phyloP scores from a whole-genome alignment of 2,888 invertebrate species.

The Chymomyza amoena region DNA sequence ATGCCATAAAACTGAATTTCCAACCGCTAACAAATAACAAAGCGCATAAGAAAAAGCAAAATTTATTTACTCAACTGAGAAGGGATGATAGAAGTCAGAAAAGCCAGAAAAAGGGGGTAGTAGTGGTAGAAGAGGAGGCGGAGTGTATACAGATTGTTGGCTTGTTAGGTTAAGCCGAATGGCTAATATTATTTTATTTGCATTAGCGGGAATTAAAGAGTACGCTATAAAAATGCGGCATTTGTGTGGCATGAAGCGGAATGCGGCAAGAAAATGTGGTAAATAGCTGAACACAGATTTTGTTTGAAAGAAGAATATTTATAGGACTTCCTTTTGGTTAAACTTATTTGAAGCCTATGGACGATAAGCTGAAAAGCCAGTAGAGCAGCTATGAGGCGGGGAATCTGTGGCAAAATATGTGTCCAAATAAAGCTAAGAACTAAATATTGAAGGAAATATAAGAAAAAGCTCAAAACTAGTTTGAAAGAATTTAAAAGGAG shows the following conservation, averaged over 20 bases:
- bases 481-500: too few relatives aligned
- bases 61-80: neutral
- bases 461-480: too few relatives aligned
- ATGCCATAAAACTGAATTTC: constrained; percentile 16
- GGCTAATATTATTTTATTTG: neutral
- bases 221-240: neutral
- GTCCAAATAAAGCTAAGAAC: too few relatives aligned
- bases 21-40: constrained; percentile 21
- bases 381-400: too few relatives aligned
- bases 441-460: too few relatives aligned
- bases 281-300: neutral
- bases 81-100: neutral
- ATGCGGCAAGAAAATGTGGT: too few relatives aligned
- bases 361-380: too few relatives aligned
- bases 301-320: too few relatives aligned
- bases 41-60: neutral
- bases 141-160: neutral
- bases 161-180: neutral
- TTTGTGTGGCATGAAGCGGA: neutral
- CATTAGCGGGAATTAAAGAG: neutral
- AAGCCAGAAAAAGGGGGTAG: neutral
- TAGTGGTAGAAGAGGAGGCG: neutral
- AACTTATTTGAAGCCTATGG: too few relatives aligned
- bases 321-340: too few relatives aligned
- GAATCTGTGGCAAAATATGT: too few relatives aligned